These are phyloP conservation scores for Amaurobius ferox DNA, from an alignment of 2,888 invertebrate genomes.

Conservation along the genomic window DNA sequence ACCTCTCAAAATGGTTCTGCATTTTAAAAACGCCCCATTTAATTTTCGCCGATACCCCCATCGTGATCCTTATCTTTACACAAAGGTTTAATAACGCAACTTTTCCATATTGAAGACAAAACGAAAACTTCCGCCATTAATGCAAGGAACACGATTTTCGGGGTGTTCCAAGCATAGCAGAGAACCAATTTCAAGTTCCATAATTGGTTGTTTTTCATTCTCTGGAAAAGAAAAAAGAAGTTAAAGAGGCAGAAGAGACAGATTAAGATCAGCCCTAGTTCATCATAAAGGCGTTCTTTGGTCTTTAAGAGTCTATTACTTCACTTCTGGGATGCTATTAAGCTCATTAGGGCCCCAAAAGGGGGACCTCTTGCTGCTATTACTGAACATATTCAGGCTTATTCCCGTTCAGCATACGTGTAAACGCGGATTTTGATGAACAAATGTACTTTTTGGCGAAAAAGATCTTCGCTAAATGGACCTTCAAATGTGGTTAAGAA, in stretches of 20 bases:
- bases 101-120: constrained; percentile 1
- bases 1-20: not conserved
- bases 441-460: not conserved
- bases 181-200: constrained; percentile 15
- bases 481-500: too few relatives aligned
- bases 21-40: constrained; percentile 2
- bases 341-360: constrained; percentile 55
- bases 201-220: constrained; percentile 57
- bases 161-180: not conserved
- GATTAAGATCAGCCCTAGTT: constrained; percentile 58
- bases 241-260: constrained; percentile 17
- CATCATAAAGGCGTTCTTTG: constrained; percentile 51
- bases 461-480: not conserved
- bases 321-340: constrained; percentile 62
- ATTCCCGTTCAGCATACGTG: not conserved
- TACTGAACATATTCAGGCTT: constrained; percentile 25
- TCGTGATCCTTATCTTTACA: not conserved
- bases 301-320: constrained; percentile 63
- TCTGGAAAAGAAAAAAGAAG: constrained; percentile 3
- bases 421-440: not conserved
- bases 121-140: not conserved
- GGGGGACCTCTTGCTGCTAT: constrained; percentile 27
- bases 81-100: not conserved
- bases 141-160: not conserved
- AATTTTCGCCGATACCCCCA: not conserved